Evolutionary conservation across 2,113 vertebrate genomes (phyloP).

Genomic region (Anolis sagrei): DNA sequence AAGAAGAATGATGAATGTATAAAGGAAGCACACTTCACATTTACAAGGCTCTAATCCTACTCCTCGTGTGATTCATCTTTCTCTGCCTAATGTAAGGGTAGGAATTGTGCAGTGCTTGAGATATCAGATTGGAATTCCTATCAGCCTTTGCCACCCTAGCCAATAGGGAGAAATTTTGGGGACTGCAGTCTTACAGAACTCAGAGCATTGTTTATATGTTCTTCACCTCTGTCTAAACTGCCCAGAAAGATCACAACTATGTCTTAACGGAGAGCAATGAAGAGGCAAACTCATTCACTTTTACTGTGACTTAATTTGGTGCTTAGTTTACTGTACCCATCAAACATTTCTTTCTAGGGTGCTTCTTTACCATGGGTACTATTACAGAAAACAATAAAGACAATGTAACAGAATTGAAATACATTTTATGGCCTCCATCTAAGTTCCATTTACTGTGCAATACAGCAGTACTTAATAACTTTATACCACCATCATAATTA

Average conservation of each 20-base stretch:
- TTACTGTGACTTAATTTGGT: slow-evolving; percentile 44
- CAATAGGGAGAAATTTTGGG: background rate
- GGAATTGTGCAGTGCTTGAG: background rate
- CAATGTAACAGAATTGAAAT: slow-evolving; percentile 75
- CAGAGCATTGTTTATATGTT: background rate
- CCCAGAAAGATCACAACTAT: slow-evolving; percentile 43
- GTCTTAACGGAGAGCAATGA: slow-evolving; percentile 23
- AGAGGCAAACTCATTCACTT: slow-evolving; percentile 35
- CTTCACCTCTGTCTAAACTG: slow-evolving; percentile 14
- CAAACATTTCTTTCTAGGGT: slow-evolving; percentile 31
- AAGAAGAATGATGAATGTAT: slow-evolving; percentile 49
- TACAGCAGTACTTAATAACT: slow-evolving; percentile 75
- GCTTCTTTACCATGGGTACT: slow-evolving; percentile 64
- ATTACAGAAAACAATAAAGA: slow-evolving; percentile 72
- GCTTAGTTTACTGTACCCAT: slow-evolving; percentile 22
- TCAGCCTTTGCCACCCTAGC: background rate
- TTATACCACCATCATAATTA: slow-evolving; percentile 75
- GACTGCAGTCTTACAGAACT: too few species aligned
- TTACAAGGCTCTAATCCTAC: slow-evolving; percentile 38
- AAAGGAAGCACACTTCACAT: slow-evolving; percentile 22
- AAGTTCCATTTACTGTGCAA: slow-evolving; percentile 72
- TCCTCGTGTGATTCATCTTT: slow-evolving; percentile 20
- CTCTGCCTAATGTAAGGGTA: background rate
- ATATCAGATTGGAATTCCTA: background rate
- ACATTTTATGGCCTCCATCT: slow-evolving; percentile 76